These are phyloP conservation scores for Tympanoctomys barrerae DNA, from an alignment of 2,797 vertebrate species.

Conservation along the genomic window DNA sequence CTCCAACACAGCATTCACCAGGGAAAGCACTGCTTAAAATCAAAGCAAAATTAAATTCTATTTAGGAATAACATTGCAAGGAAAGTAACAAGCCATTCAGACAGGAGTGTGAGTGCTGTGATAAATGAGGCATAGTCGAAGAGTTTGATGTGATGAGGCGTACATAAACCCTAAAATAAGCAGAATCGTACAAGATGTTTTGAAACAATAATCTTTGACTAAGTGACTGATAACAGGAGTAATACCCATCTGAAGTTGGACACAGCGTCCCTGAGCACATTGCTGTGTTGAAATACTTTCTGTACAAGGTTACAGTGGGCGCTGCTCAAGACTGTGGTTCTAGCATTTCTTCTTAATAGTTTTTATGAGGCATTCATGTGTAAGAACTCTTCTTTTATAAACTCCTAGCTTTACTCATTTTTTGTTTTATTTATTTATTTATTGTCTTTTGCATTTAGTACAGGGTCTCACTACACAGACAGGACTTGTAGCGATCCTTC, in stretches of 20 bases:
- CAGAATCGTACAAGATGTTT: not conserved
- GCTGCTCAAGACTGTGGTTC: not conserved
- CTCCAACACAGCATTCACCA: not conserved
- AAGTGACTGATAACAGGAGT: not conserved
- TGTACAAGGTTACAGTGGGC: not conserved
- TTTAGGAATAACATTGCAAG: not conserved
- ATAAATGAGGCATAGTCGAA: not conserved
- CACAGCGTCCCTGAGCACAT: not conserved
- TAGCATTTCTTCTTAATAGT: not conserved
- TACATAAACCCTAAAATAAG: not conserved
- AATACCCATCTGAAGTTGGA: not conserved
- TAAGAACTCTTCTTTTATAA: not conserved
- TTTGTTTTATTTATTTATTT: not conserved
- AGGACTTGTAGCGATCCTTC: too few species aligned
- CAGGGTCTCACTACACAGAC: too few species aligned
- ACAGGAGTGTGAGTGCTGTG: not conserved
- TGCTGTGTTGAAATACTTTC: not conserved
- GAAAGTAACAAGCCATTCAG: not conserved
- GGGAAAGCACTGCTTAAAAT: not conserved
- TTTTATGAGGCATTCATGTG: not conserved
- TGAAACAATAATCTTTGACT: not conserved
- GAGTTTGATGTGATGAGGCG: not conserved
- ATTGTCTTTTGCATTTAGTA: too few species aligned
- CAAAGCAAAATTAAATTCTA: not conserved
- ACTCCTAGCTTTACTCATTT: not conserved